A percentile compares a stretch with the other conserved stretches of the same genome.
Evolutionary conservation across 1,140 invertebrate species (phyloP).

Genomic region (Trichomalopsis sarcophagae): DNA sequence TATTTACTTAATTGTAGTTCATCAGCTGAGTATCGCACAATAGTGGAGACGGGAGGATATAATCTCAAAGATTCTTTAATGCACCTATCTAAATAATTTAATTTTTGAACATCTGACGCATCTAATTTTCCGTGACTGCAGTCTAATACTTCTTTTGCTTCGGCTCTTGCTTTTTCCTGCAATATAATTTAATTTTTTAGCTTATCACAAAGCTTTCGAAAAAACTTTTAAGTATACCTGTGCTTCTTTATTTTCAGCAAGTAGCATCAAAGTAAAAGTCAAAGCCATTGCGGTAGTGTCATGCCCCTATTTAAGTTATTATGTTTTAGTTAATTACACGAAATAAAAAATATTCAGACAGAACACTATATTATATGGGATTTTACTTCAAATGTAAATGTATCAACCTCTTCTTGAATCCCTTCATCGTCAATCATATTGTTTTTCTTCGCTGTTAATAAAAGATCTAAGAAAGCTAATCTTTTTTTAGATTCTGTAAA

Average conservation of each 20-base stretch:
- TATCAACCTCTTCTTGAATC: slow-evolving; percentile 89
- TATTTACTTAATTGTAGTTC: slow-evolving; percentile 63
- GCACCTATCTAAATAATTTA: slow-evolving; percentile 76
- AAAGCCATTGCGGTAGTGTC: slow-evolving; percentile 57
- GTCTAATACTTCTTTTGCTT: slow-evolving; percentile 49
- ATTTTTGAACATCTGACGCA: slow-evolving; percentile 48
- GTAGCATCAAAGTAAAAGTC: slow-evolving; percentile 51
- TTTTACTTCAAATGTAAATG: slow-evolving; percentile 85
- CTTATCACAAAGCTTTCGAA: not conserved
- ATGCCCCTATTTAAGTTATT: slow-evolving; percentile 51
- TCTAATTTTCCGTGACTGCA: slow-evolving; percentile 45
- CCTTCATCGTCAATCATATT: slow-evolving; percentile 77
- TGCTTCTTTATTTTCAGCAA: slow-evolving; percentile 56
- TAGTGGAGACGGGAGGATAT: slow-evolving; percentile 77
- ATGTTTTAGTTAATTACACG: not conserved
- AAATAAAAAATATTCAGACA: not conserved
- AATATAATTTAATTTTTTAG: not conserved
- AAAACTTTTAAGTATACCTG: slow-evolving; percentile 49
- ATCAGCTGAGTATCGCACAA: slow-evolving; percentile 72
- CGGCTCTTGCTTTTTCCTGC: slow-evolving; percentile 48
- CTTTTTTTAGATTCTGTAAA: slow-evolving; percentile 71
- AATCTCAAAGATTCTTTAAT: slow-evolving; percentile 79
- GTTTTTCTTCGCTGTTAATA: slow-evolving; percentile 78
- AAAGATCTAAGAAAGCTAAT: slow-evolving; percentile 87
- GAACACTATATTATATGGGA: not conserved